These are phyloP conservation scores for Pachyuromys duprasi DNA, from an alignment of 2,797 vertebrate genomes.

Conservation along the genomic window DNA sequence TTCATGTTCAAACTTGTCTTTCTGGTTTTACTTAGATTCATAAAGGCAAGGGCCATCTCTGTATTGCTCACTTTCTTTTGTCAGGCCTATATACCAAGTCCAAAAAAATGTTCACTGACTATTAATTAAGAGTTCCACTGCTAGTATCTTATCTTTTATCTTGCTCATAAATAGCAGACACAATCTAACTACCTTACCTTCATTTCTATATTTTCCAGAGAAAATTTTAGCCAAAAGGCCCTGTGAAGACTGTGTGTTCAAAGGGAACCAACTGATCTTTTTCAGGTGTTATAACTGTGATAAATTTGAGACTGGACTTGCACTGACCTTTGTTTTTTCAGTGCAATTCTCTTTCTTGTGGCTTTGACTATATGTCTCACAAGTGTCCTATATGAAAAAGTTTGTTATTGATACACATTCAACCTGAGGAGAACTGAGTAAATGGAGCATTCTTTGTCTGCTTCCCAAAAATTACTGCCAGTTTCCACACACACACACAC, in stretches of 20 bases:
- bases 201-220: constrained; percentile 27
- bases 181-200: constrained; percentile 15
- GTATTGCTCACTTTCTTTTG: constrained; percentile 33
- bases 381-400: background rate
- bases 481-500: no score
- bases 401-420: constrained; percentile 48
- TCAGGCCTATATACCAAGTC: constrained; percentile 4
- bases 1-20: constrained; percentile 51
- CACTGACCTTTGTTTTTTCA: background rate
- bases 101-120: constrained; percentile 39
- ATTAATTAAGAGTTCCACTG: constrained; percentile 23
- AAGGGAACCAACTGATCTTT: background rate
- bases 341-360: background rate
- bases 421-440: background rate
- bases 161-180: background rate
- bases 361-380: background rate
- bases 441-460: background rate
- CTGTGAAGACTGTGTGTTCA: background rate
- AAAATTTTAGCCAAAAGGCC: background rate
- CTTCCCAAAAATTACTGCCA: constrained; percentile 14
- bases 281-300: background rate
- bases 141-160: background rate
- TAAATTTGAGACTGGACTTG: background rate
- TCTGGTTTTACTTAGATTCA: constrained; percentile 43
- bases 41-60: background rate